A percentile compares a stretch with the other conserved stretches of the same genome.
Conservation (phyloP, 2,113 vertebrate species). For the Gnathonemus longibarbis region DNA sequence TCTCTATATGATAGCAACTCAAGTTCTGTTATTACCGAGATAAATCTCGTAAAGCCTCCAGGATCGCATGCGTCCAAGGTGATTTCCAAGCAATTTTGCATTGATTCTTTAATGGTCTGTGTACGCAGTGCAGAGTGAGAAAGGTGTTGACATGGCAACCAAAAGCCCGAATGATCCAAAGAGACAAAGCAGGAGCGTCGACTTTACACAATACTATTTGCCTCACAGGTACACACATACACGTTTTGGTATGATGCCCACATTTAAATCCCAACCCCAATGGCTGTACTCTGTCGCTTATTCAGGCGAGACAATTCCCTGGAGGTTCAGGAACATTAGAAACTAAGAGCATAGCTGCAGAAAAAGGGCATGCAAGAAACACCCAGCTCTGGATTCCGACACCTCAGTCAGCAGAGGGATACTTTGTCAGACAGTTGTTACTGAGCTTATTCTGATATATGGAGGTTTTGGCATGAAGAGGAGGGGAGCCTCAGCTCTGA, state of each 20-base stretch:
- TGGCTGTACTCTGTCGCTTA: background rate
- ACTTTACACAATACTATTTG: background rate
- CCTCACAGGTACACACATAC: background rate
- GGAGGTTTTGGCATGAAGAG: background rate
- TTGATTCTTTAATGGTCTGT: background rate
- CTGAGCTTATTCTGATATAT: background rate
- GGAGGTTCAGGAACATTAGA: background rate
- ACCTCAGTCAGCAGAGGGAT: background rate
- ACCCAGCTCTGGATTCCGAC: background rate
- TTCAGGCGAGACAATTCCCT: background rate
- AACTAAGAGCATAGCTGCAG: background rate
- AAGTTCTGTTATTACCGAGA: background rate
- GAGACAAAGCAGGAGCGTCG: background rate
- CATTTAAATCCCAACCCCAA: background rate
- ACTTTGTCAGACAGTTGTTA: background rate
- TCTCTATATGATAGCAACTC: background rate
- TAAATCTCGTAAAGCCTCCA: background rate
- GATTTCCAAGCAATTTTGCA: background rate
- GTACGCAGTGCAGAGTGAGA: background rate
- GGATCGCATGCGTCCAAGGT: background rate
- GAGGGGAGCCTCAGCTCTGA: background rate
- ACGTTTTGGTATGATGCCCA: background rate
- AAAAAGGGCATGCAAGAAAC: background rate
- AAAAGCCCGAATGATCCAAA: background rate
- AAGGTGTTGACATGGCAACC: slow-evolving; percentile 4